Conservation (phyloP, 2,888 invertebrate species). For the Macaria notata region DNA sequence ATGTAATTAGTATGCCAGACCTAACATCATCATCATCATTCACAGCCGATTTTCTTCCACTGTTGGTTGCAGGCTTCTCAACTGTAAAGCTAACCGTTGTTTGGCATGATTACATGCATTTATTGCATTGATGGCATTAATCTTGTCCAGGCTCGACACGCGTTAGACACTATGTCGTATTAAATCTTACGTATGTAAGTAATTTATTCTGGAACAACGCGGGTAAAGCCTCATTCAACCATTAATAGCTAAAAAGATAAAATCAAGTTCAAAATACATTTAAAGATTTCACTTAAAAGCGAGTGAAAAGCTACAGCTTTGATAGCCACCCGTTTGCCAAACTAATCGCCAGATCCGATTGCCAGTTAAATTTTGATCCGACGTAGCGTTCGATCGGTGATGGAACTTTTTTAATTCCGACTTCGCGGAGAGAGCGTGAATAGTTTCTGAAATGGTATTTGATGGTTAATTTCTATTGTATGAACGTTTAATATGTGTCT, state of each 20-base stretch:
- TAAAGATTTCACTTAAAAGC: no score
- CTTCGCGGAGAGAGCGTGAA: no score
- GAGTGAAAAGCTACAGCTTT: background rate
- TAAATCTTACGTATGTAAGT: no score
- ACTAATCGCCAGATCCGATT: slow-evolving; percentile 14
- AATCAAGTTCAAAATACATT: no score
- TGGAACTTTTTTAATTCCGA: slow-evolving; percentile 7
- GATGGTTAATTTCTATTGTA: no score
- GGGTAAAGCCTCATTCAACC: no score
- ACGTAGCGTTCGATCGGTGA: slow-evolving; percentile 3
- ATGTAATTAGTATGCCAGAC: no score
- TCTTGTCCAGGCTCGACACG: background rate
- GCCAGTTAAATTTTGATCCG: slow-evolving; percentile 14
- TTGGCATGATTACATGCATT: no score
- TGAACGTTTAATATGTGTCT: no score
- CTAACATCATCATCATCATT: background rate
- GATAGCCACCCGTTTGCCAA: slow-evolving; percentile 10
- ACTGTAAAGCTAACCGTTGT: background rate
- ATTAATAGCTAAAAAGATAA: no score
- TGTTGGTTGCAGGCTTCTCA: background rate
- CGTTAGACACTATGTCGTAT: background rate
- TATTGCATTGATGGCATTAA: background rate
- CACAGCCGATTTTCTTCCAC: background rate
- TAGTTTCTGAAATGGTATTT: no score
- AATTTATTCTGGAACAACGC: no score